Evolutionary conservation across 1,140 invertebrate species (phyloP).

Genomic region (Saccostrea glomerata): DNA sequence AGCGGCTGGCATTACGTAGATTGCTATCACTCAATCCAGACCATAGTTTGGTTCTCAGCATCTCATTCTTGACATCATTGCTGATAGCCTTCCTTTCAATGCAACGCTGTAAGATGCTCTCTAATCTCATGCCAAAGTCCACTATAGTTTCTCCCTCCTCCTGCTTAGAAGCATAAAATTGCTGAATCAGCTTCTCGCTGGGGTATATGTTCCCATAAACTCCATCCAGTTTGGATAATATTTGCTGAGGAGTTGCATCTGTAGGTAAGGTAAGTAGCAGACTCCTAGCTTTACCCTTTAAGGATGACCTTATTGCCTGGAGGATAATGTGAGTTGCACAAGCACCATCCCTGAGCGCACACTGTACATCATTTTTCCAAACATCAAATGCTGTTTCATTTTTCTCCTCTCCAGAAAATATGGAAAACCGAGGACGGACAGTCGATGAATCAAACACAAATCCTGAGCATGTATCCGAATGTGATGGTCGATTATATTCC

Average conservation of each 20-base stretch:
- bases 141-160: background rate
- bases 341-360: background rate
- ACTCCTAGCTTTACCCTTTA: constrained; percentile 30
- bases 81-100: background rate
- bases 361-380: constrained; percentile 47
- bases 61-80: background rate
- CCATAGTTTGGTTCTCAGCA: constrained; percentile 41
- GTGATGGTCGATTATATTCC: background rate
- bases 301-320: background rate
- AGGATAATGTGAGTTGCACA: background rate
- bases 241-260: constrained; percentile 22
- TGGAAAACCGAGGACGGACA: background rate
- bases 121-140: constrained; percentile 31
- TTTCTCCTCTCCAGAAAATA: constrained; percentile 43
- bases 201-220: constrained; percentile 36
- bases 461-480: background rate
- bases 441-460: background rate
- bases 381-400: constrained; percentile 37
- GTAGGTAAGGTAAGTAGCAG: constrained; percentile 12
- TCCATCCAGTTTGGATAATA: constrained; percentile 22
- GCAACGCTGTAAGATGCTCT: background rate
- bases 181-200: background rate
- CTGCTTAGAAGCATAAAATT: background rate
- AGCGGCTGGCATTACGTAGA: constrained; percentile 30
- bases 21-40: background rate